Evolutionary conservation across 2,888 invertebrate genomes (phyloP).

Genomic region (Patella caerulea): DNA sequence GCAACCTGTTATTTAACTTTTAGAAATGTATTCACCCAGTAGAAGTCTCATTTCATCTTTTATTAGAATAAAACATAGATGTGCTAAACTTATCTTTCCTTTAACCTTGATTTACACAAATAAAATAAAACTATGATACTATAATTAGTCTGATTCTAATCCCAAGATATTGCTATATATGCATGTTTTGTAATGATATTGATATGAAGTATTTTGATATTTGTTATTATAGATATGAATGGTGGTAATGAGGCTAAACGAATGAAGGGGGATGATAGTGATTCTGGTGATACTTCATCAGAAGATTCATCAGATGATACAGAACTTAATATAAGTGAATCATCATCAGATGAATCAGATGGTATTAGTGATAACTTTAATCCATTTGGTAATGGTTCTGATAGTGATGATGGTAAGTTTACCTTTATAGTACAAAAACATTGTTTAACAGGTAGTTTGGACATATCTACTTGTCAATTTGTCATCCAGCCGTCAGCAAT

Average conservation of each 20-base stretch:
- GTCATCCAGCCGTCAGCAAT: not conserved
- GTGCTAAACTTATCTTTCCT: no score
- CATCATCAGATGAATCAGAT: constrained; percentile 55
- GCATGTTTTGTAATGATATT: no score
- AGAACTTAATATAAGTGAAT: constrained; percentile 52
- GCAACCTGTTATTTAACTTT: no score
- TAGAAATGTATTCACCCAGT: no score
- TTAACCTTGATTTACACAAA: not conserved
- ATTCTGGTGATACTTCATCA: constrained; percentile 57
- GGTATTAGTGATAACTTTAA: constrained; percentile 83
- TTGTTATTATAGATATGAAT: constrained; percentile 26
- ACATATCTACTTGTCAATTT: not conserved
- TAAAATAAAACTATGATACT: no score
- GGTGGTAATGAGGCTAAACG: constrained; percentile 26
- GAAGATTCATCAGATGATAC: constrained; percentile 55
- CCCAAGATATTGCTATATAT: no score
- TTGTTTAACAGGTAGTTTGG: not conserved
- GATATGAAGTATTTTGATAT: not conserved
- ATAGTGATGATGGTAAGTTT: constrained; percentile 70
- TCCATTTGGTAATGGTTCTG: constrained; percentile 85
- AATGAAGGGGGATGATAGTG: constrained; percentile 40
- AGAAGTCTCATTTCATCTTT: no score
- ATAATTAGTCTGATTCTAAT: no score
- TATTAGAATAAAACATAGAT: no score
- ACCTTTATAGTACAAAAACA: not conserved